Base-by-base conservation (phyloP, 2,797 vertebrate species). In the Tokudaia tokunoshimensis region DNA sequence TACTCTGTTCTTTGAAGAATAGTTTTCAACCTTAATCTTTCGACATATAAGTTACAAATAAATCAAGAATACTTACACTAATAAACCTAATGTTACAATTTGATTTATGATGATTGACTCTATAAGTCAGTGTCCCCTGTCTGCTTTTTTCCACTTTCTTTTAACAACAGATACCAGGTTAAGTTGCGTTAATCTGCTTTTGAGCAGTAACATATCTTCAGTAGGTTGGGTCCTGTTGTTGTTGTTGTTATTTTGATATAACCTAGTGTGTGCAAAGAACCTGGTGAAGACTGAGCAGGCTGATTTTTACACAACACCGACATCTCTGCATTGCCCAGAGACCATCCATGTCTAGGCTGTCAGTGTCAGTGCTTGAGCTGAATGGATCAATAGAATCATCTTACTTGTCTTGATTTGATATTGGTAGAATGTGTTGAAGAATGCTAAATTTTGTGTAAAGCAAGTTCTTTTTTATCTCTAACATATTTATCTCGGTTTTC, bases 21-120 rank as follows among this genome's bases (percentile, higher is more conserved):
- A 74, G 4, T 67, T 90, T 95, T 94, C 47, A 93, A 3, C n/a
- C 93, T 81, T 75, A 41, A n/a, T 80, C 15, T 88, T 96, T 91
- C 41, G 78, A 7, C 14, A 7, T 94, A 52, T 61, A 92, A 92
- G 81, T 93, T 88, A 78, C 31, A 80, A 29, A 72, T 65, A 89
- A 80, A 22, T 24, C 3, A 80, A 63, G n/a, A 83, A 80, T 74
- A 44, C 67, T 80, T 83, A 72, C 11, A 57, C 84, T 81, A 93
- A 57, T 85, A 95, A 91, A 61, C 22, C 67, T 22, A 74, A 20
- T 72, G 19, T 74, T 79, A 3, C 59, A 83, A 50, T 47, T 37
- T 90, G 89, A 79, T 76, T 61, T 78, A n/a, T 65, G n/a, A 37
- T 86, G 63, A 65, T 19, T n/a, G 61, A 91, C 63, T 52, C 31